Evolutionary conservation across 2,888 invertebrate species (phyloP), one percentile per base, ranked within the genome.

Genomic region (Parapristionchus giblindavisi): DNA sequence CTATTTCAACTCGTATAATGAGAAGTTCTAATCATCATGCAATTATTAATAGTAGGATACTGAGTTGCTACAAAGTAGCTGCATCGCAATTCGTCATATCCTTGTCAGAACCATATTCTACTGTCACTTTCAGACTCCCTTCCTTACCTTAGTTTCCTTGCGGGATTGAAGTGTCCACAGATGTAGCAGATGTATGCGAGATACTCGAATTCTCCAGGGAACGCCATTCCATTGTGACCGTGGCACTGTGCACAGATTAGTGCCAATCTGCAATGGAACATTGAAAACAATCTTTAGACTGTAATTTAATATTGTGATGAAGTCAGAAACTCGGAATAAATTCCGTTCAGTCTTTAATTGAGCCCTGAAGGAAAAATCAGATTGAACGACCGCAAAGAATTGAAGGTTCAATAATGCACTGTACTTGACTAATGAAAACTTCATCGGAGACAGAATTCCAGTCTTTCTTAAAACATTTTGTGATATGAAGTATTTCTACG

Each of bases 161-260:
- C 79, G n/a, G 79, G 78, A 76, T 85, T 85, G 73, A 83, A 78
- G 27, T 79, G 78, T 5, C 80, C 79, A 75, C 86, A 86, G 54
- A 80, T 78, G 66, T 79, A 87, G 75, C 86, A 99, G 70, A 92
- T 91, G 89, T 94, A 99, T 61, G 94, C 93, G 70, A 92, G 89
- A 85, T 90, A 92, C 84, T 92, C 92, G 88, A 92, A 93, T 85
- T 93, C 93, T 86, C 93, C 92, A 81, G 91, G 91, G 17, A 93
- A 88, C 1, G 92, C 92, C 92, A 93, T 91, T 91, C 99, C 99
- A 89, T 99, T 99, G 89, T 99, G 99, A 24, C 93, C 92, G 82
- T 91, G 92, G 88, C 99, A 99, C 81, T 93, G 92, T 52, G 91
- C 91, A 89, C 99, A 99, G 86, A 99, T 95, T 80, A 99, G 92